Conservation (phyloP, 2,797 vertebrate genomes). For the Choloepus didactylus region DNA sequence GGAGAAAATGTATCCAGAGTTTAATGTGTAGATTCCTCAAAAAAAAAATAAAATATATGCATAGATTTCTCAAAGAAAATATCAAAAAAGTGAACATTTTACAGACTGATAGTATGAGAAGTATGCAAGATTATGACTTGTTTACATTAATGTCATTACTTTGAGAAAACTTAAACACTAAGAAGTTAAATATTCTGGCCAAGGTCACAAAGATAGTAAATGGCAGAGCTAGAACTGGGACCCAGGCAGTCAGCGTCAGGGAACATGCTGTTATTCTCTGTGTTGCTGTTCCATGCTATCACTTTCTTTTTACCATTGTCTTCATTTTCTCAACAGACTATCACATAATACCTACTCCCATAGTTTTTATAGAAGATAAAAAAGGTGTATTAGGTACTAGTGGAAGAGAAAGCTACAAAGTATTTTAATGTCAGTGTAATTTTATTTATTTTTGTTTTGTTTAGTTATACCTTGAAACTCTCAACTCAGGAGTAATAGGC, state of each 20-base stretch:
- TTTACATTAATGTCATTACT: not conserved
- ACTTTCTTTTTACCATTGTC: not conserved
- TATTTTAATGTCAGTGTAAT: not conserved
- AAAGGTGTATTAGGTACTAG: not conserved
- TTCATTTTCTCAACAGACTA: not conserved
- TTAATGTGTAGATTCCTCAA: not conserved
- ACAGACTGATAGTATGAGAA: not conserved
- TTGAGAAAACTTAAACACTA: not conserved
- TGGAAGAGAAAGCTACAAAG: not conserved
- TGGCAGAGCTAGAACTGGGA: not conserved
- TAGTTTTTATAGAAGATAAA: not conserved
- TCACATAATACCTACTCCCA: not conserved
- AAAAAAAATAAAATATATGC: not conserved
- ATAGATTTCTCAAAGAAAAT: conserved; percentile 4
- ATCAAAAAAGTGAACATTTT: not conserved
- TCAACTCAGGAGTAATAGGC: not conserved
- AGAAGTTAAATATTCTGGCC: not conserved
- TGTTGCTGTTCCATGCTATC: accelerated
- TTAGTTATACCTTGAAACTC: not conserved
- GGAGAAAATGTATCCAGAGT: not conserved
- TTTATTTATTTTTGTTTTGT: not conserved
- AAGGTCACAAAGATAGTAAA: not conserved
- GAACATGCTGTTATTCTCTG: accelerated
- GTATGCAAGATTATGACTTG: not conserved
- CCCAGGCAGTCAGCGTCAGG: not conserved